A percentile compares a stretch with the other conserved stretches of the same genome.
phyloP scores from a whole-genome alignment of 2,797 vertebrate species.

The Malacoctenus gilli region DNA sequence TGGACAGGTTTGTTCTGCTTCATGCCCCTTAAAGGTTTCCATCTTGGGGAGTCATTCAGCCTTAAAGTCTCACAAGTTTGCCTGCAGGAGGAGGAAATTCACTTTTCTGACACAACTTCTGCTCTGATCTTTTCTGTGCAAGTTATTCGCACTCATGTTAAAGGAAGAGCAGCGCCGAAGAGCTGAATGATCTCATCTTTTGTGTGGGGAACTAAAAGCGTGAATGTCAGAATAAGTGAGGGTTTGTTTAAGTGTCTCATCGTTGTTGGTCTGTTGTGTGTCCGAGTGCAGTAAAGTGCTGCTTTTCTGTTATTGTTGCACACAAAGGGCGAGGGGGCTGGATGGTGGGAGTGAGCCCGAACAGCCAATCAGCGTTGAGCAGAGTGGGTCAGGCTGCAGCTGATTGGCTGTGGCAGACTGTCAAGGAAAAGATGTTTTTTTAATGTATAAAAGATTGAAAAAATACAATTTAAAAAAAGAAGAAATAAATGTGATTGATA shows the following conservation, averaged over 20 bases:
- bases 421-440: conserved; percentile 27
- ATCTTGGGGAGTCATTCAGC: conserved; percentile 19
- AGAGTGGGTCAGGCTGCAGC: conserved; percentile 40
- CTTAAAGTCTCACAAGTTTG: conserved; percentile 29
- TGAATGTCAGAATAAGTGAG: conserved; percentile 24
- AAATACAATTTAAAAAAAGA: conserved; percentile 9
- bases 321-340: conserved; percentile 59
- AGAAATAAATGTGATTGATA: conserved; percentile 28
- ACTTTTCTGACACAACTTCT: conserved; percentile 1
- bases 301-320: conserved; percentile 51
- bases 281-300: conserved; percentile 36
- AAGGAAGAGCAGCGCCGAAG: neutral
- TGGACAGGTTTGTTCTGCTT: conserved; percentile 58
- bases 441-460: too few species aligned
- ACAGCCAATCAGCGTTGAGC: conserved; percentile 71
- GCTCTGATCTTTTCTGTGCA: conserved; percentile 15
- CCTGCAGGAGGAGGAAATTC: conserved; percentile 16
- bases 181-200: conserved; percentile 20
- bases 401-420: conserved; percentile 54
- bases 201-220: conserved; percentile 20
- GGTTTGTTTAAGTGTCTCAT: conserved; percentile 20
- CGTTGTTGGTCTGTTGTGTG: conserved; percentile 28
- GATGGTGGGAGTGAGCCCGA: conserved; percentile 69
- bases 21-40: conserved; percentile 21
- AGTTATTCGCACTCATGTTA: conserved; percentile 14